Evolutionary conservation across 2,888 invertebrate genomes (phyloP), one percentile per base, ranked within the genome.

Genomic region (Phyllotreta striolata): DNA sequence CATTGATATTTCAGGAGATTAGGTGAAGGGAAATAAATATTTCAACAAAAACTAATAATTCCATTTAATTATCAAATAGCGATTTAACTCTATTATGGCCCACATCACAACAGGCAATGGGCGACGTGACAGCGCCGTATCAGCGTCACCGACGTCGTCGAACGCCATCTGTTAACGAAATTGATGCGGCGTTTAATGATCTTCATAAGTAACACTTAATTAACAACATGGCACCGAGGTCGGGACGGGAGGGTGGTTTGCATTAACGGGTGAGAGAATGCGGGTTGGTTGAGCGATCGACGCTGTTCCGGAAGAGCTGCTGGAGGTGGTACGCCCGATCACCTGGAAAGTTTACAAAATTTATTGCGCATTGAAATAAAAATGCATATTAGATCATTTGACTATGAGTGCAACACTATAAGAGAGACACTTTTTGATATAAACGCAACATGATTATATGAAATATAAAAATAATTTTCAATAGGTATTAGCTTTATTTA

Each of bases 151-250:
- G 41, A 12, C 41, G 52, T 60, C 52, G 60, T 52, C 38, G 37
- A 60, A 62, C 69, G 66, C 69, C 70, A 70, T 72, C 68, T 68
- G 70, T 70, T 63, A 65, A 47, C 60, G 63, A 63, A 62, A 68
- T 68, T 66, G 63, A 64, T 65, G 67, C 61, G 47, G 54, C 66
- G 64, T 61, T 65, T 72, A 66, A 66, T 64, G 67, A 62, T 59
- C 51, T 37, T 73, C 77, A 76, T 77, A 77, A 77, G 77, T 77
- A 77, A 76, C 77, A 72, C 76, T 77, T 77, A 77, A 79, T 79
- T 77, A 78, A 78, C 77, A 75, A 77, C 76, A 74, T 73, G 76
- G 24, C 24, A 24, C 24, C 24, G 24, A 4, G 24, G 24, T 24
- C 4, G 24, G 24, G 24, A 24, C 24, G 24, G 24, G 24, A 24